phyloP scores from a whole-genome alignment of 2,888 invertebrate species.

The Drosophila incognita region DNA sequence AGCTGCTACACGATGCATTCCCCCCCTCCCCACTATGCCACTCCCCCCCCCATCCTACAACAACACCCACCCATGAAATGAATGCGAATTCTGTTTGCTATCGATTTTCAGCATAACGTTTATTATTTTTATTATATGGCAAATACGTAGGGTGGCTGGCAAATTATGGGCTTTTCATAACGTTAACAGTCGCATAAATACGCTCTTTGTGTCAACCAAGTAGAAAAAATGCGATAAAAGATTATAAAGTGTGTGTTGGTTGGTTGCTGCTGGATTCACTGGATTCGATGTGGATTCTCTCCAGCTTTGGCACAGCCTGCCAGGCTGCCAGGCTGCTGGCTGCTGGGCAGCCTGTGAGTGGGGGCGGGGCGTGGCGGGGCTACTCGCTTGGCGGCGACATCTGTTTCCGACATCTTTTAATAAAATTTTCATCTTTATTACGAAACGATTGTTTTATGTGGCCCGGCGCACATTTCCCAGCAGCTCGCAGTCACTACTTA shows the following conservation, averaged over 20 bases:
- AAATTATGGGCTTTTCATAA: slow-evolving; percentile 83
- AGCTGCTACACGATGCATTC: slow-evolving; percentile 61
- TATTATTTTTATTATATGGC: slow-evolving; percentile 77
- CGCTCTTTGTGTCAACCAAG: slow-evolving; percentile 84
- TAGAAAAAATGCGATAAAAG: slow-evolving; percentile 86
- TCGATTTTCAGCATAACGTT: slow-evolving; percentile 82
- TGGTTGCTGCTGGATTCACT: slow-evolving; percentile 49
- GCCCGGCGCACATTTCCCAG: slow-evolving; percentile 27
- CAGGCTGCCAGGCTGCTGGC: slow-evolving; percentile 12
- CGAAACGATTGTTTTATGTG: slow-evolving; percentile 85
- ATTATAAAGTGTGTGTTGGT: slow-evolving; percentile 84
- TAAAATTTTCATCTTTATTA: slow-evolving; percentile 86
- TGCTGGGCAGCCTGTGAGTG: slow-evolving; percentile 11
- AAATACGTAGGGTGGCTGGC: slow-evolving; percentile 66
- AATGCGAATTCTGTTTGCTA: slow-evolving; percentile 82
- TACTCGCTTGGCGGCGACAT: slow-evolving; percentile 80
- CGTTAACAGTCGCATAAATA: slow-evolving; percentile 81
- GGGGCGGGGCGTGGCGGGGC: slow-evolving; percentile 15
- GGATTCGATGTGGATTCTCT: slow-evolving; percentile 25
- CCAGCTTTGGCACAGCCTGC: slow-evolving; percentile 28
- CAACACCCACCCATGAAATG: slow-evolving; percentile 43
- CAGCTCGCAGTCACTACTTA: slow-evolving; percentile 52
- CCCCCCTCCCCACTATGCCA: neutral
- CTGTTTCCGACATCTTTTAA: slow-evolving; percentile 86
- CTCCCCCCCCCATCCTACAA: neutral